Evolutionary conservation across 2,888 invertebrate species (phyloP), one percentile per base, ranked within the genome.

Genomic region (Stomorhina lunata): DNA sequence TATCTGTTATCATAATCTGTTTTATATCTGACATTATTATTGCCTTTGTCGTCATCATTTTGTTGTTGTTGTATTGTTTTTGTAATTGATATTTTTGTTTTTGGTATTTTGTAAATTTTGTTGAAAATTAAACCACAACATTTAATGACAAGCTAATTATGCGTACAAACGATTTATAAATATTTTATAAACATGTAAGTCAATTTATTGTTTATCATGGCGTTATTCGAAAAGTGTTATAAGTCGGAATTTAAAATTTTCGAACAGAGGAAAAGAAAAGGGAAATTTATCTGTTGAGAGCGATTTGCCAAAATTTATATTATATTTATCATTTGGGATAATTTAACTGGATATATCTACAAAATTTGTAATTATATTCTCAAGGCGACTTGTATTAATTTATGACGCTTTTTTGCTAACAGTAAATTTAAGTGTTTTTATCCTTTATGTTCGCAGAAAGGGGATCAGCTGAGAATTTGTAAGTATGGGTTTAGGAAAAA

Each of bases 141-240:
- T 89, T 88, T 88, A 88, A 88, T 88, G 89, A 89, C 89, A 89
- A 86, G 85, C 89, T 89, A 89, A 89, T 89, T 89, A 89, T 89
- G 89, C 89, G 89, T 88, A 88, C 88, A 89, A 89, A 89, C 88
- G 89, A 86, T 88, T 88, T 88, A 89, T 89, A 89, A 89, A 89
- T 89, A 89, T 89, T 89, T 89, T 85, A 87, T 87, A n/a, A n/a
- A 85, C 78, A 84, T 66, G 65, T 40, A 71, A 82, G 75, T 75
- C 79, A 80, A 76, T 71, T 82, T 78, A 61, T 66, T 78, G 78
- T 73, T 68, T 78, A 72, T 68, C 61, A 43, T 61, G 59, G 63
- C 12, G 81, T 83, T 86, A 85, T 76, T 53, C 71, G 59, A 65
- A n/a, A n/a, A n/a, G n/a, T n/a, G n/a, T n/a, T n/a, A n/a, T n/a